Percentiles rank a stretch among this genome's conserved stretches.
Evolutionary conservation across 2,888 invertebrate species (phyloP).

Genomic region (Gasteruption jaculator): DNA sequence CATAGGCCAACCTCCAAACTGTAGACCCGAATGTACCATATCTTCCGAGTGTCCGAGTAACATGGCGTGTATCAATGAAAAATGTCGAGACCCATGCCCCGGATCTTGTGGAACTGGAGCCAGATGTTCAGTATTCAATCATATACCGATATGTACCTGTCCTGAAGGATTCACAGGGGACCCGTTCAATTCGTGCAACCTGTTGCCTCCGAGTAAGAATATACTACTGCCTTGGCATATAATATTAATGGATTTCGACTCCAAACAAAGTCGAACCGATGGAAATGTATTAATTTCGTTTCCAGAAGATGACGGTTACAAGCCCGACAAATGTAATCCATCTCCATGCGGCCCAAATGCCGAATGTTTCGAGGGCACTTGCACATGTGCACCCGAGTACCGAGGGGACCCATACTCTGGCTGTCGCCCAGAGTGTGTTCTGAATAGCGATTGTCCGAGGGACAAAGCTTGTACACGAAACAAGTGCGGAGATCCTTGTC

Average conservation of each 20-base stretch:
- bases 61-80: slow-evolving; percentile 62
- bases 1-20: slow-evolving; percentile 62
- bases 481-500: slow-evolving; percentile 66
- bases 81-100: slow-evolving; percentile 68
- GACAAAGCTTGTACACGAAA: slow-evolving; percentile 64
- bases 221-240: no score
- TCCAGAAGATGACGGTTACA: no score
- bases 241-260: no score
- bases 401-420: slow-evolving; percentile 61
- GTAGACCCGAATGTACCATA: slow-evolving; percentile 64
- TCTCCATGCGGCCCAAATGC: slow-evolving; percentile 70
- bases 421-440: slow-evolving; percentile 68
- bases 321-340: slow-evolving; percentile 62
- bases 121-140: slow-evolving; percentile 63
- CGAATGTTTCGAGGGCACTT: slow-evolving; percentile 55
- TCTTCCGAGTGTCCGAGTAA: slow-evolving; percentile 64
- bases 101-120: slow-evolving; percentile 72
- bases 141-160: slow-evolving; percentile 63
- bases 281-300: no score
- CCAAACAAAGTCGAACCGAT: no score
- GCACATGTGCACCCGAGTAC: slow-evolving; percentile 54
- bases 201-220: no score
- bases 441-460: slow-evolving; percentile 61
- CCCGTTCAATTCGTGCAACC: slow-evolving; percentile 58
- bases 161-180: slow-evolving; percentile 62